Evolutionary conservation across 2,113 vertebrate species (phyloP).

Genomic region (Dinomys branickii): DNA sequence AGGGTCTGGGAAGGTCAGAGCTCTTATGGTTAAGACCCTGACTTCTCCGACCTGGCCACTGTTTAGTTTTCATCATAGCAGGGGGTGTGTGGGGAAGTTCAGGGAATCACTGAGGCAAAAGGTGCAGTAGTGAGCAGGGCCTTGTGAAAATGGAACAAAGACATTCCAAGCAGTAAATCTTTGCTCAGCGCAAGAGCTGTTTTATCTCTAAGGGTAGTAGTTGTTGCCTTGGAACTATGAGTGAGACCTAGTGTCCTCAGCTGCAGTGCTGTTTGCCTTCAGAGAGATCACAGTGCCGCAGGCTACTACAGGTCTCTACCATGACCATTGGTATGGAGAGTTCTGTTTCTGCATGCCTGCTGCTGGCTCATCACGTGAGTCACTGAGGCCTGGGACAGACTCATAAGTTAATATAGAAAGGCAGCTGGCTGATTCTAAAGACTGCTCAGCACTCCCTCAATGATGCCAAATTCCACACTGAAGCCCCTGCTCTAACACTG

Average conservation of each 20-base stretch:
- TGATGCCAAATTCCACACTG: neutral
- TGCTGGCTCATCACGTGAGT: neutral
- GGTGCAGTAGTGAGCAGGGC: neutral
- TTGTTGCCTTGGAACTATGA: neutral
- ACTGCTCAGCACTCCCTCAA: neutral
- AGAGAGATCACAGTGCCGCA: neutral
- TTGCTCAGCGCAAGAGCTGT: neutral
- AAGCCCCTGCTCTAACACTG: neutral
- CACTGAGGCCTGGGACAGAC: neutral
- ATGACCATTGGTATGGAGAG: neutral
- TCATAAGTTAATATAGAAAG: neutral
- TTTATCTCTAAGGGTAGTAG: neutral
- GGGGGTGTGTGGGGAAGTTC: neutral
- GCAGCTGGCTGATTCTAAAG: neutral
- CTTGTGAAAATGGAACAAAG: neutral
- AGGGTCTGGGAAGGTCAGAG: neutral
- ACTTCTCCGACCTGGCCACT: neutral
- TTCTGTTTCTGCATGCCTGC: neutral
- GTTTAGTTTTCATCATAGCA: neutral
- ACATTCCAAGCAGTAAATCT: neutral
- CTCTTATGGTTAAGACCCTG: neutral
- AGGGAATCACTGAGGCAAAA: neutral
- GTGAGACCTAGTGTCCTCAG: neutral
- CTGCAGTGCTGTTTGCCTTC: neutral
- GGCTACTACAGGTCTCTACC: neutral